A percentile compares a stretch with the other conserved stretches of the same genome.
Evolutionary conservation across 2,113 vertebrate species (phyloP).

Genomic region (pig (Sus scrofa)): T2T-Sscrofa CM000818.6:71650001-71650500

Average conservation of each 20-base stretch:
- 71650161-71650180: not conserved
- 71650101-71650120: slow-evolving; percentile 95
- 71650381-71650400: too few species aligned
- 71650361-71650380: too few species aligned
- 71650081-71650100: slow-evolving; percentile 99
- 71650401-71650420: too few species aligned
- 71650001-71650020: slow-evolving; percentile 90
- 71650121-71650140: slow-evolving; percentile 53
- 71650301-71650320: not conserved
- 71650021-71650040: slow-evolving; percentile 99
- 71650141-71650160: slow-evolving; percentile 20
- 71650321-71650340: slow-evolving; percentile 49
- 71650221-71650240: slow-evolving; percentile 43
- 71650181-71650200: slow-evolving; percentile 55
- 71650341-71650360: too few species aligned
- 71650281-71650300: slow-evolving; percentile 30
- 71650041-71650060: slow-evolving; percentile 99
- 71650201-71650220: slow-evolving; percentile 5
- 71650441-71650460: too few species aligned
- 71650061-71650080: slow-evolving; percentile 99
- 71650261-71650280: slow-evolving; percentile 23
- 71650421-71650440: too few species aligned
- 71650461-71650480: too few species aligned
- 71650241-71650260: slow-evolving; percentile 39
- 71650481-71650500: too few species aligned